Percentiles rank a stretch among this genome's conserved stretches.
Conservation (phyloP, 1,140 invertebrate species). For the Zaprionus nigranus region DNA sequence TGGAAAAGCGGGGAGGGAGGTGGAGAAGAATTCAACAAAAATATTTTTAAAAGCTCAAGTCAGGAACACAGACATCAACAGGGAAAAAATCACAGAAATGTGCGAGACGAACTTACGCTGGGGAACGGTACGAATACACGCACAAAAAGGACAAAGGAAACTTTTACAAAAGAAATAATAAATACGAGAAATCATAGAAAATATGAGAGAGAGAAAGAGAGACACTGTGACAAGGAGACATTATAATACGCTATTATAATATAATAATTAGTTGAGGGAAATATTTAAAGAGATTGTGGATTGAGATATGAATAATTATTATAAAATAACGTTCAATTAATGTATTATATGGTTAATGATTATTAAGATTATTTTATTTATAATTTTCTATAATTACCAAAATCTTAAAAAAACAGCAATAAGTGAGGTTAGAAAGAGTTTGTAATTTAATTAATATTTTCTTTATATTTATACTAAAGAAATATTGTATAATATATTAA, state of each 20-base stretch:
- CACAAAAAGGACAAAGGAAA: constrained; percentile 9
- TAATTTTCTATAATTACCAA: too few relatives aligned
- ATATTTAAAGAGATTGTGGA: background rate
- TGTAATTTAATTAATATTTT: too few relatives aligned
- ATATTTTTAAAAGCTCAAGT: constrained; percentile 73
- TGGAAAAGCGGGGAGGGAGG: background rate
- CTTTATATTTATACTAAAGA: too few relatives aligned
- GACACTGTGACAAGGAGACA: background rate
- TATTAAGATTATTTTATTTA: too few relatives aligned
- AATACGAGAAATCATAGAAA: constrained; percentile 2
- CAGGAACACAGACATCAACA: constrained; percentile 50
- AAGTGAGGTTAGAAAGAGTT: background rate
- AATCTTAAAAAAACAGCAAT: background rate
- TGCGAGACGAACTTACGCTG: constrained; percentile 35
- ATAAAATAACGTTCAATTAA: too few relatives aligned
- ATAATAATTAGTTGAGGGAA: background rate
- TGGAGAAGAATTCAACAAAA: constrained; percentile 56
- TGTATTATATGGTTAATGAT: too few relatives aligned
- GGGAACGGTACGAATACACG: background rate
- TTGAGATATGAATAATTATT: background rate
- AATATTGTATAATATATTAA: too few relatives aligned
- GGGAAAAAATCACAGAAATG: constrained; percentile 20
- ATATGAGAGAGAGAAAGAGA: background rate
- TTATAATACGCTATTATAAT: background rate
- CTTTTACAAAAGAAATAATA: background rate